These are phyloP conservation scores for Sylvilagus bachmani DNA, from an alignment of 2,113 vertebrate species.

Conservation along the genomic window DNA sequence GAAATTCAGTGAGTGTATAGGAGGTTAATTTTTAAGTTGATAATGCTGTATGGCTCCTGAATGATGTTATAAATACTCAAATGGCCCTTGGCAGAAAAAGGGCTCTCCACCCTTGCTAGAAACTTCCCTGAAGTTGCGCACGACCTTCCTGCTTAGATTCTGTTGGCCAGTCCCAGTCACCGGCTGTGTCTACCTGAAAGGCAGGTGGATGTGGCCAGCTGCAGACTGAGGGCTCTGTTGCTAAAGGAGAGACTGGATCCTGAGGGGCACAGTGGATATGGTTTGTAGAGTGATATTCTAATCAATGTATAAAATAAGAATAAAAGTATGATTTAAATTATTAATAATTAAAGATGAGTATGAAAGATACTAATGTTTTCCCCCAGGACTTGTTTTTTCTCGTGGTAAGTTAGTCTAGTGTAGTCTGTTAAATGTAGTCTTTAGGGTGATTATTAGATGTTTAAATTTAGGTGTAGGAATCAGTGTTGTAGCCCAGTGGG, in stretches of 20 bases:
- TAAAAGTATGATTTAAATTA: not conserved
- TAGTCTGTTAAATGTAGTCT: slow-evolving; percentile 4
- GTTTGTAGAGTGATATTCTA: not conserved
- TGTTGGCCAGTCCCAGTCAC: not conserved
- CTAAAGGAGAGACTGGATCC: not conserved
- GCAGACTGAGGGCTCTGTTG: not conserved
- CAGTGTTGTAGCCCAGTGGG: too few relatives aligned
- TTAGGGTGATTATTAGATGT: not conserved
- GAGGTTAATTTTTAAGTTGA: too few relatives aligned
- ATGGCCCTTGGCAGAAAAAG: too few relatives aligned
- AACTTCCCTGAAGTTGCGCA: not conserved
- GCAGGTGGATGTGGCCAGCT: not conserved
- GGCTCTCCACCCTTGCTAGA: not conserved
- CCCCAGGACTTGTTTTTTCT: slow-evolving; percentile 2
- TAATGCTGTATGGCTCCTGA: too few relatives aligned
- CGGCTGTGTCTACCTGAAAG: not conserved
- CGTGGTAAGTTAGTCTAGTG: not conserved
- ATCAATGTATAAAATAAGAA: not conserved
- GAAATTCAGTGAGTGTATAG: too few relatives aligned
- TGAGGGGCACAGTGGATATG: not conserved
- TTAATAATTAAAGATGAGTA: slow-evolving; percentile 1
- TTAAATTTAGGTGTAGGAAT: slow-evolving; percentile 31
- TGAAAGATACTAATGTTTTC: not conserved
- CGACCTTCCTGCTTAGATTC: not conserved
- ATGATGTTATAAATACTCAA: too few relatives aligned